Evolutionary conservation across 2,113 vertebrate genomes (phyloP).

Genomic region (Capreolus pygargus): DNA sequence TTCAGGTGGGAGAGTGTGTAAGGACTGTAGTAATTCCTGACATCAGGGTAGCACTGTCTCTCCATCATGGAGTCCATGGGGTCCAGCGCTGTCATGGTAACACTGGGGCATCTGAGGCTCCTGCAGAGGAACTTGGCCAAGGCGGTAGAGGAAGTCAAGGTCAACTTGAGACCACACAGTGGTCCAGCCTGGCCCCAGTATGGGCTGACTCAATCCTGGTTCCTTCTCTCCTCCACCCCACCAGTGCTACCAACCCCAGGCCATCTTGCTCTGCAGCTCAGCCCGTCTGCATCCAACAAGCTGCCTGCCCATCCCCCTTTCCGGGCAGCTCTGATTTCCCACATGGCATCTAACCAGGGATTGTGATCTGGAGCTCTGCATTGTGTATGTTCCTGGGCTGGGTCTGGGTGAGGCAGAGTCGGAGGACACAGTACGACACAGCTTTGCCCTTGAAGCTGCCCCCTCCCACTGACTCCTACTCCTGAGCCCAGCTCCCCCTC

Average conservation of each 20-base stretch:
- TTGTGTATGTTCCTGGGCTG: background rate
- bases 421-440: background rate
- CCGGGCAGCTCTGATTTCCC: background rate
- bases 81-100: rapidly evolving
- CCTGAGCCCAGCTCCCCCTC: background rate
- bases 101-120: background rate
- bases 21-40: rapidly evolving
- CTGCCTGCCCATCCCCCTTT: background rate
- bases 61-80: rapidly evolving
- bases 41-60: rapidly evolving
- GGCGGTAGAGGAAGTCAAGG: background rate
- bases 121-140: too few relatives aligned
- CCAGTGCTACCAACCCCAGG: background rate
- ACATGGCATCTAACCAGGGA: background rate
- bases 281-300: rapidly evolving
- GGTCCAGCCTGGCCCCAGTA: rapidly evolving
- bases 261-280: background rate
- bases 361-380: background rate
- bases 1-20: background rate
- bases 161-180: too few relatives aligned
- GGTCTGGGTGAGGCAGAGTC: rapidly evolving
- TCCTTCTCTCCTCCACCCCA: background rate
- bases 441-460: background rate
- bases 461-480: background rate
- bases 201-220: background rate